These are phyloP conservation scores for Pogonocherus hispidulus DNA, from an alignment of 2,888 invertebrate genomes.

Conservation along the genomic window DNA sequence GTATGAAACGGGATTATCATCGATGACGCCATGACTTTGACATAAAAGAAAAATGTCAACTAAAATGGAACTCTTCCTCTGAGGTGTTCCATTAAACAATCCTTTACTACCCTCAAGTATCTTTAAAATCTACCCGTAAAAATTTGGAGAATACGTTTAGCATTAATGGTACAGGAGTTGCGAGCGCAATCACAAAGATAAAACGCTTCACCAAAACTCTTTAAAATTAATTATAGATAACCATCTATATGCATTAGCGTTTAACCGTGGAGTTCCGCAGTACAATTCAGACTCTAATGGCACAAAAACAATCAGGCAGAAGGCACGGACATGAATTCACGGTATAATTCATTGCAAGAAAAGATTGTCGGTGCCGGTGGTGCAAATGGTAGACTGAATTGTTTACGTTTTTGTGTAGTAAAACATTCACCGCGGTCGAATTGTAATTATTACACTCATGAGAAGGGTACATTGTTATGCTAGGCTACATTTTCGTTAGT, in stretches of 20 bases:
- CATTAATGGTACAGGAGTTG: not conserved
- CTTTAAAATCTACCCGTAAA: not conserved
- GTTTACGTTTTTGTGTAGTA: not conserved
- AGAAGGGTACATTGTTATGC: not conserved
- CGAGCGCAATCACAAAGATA: not conserved
- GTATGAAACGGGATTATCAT: no score
- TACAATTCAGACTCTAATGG: not conserved
- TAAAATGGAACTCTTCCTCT: no score
- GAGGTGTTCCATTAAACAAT: no score
- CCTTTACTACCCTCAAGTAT: no score
- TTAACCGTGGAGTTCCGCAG: not conserved
- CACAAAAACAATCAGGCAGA: not conserved
- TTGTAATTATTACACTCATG: no score
- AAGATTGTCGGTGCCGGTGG: not conserved
- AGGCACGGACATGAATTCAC: no score
- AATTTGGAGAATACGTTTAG: not conserved
- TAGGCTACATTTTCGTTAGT: not conserved
- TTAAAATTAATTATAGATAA: constrained; percentile 13
- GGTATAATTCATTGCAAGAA: not conserved
- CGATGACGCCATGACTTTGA: no score
- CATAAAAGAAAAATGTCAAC: no score
- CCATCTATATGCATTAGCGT: constrained; percentile 8
- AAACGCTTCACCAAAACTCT: not conserved
- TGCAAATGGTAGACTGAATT: not conserved
- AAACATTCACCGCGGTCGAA: not conserved